Percentiles rank a stretch among this genome's conserved stretches.
These are phyloP conservation scores for Phoenicopterus ruber DNA, from an alignment of 2,113 vertebrate species.

Conservation along the genomic window DNA sequence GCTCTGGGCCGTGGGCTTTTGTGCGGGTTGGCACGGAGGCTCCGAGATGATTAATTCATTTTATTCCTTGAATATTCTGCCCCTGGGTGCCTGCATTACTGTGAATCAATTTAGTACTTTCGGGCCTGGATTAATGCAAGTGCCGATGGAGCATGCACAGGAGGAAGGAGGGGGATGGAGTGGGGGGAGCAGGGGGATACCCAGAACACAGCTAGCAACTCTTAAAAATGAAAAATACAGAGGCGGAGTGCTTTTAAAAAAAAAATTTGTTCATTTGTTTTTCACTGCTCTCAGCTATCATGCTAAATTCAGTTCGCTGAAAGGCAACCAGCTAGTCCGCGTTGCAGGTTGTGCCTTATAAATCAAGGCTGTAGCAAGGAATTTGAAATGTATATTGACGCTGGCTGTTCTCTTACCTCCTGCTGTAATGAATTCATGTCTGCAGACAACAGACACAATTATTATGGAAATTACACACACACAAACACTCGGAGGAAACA, in stretches of 20 bases:
- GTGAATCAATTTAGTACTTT: slow-evolving; percentile 46
- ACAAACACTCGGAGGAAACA: background rate
- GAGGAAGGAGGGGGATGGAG: background rate
- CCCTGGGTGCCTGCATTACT: slow-evolving; percentile 9
- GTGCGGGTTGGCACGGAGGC: background rate
- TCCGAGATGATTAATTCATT: slow-evolving; percentile 45
- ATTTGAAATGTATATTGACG: background rate
- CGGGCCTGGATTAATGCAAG: slow-evolving; percentile 6
- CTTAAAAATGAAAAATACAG: background rate
- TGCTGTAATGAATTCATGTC: slow-evolving; percentile 58
- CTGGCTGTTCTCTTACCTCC: slow-evolving; percentile 41
- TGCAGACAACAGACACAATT: slow-evolving; percentile 57
- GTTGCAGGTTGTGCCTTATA: slow-evolving; percentile 15
- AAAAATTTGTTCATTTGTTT: background rate
- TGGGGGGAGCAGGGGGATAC: background rate
- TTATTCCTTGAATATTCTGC: slow-evolving; percentile 52
- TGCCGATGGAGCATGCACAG: slow-evolving; percentile 2
- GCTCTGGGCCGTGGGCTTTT: background rate
- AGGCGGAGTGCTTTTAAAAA: background rate
- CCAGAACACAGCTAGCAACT: background rate
- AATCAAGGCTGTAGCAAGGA: slow-evolving; percentile 1
- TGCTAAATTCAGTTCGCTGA: background rate
- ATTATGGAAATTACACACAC: slow-evolving; percentile 45
- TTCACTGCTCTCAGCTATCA: background rate
- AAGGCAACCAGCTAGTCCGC: background rate